These are phyloP conservation scores for Apodemia hepburni DNA, from an alignment of 2,888 invertebrate species.

Conservation along the genomic window DNA sequence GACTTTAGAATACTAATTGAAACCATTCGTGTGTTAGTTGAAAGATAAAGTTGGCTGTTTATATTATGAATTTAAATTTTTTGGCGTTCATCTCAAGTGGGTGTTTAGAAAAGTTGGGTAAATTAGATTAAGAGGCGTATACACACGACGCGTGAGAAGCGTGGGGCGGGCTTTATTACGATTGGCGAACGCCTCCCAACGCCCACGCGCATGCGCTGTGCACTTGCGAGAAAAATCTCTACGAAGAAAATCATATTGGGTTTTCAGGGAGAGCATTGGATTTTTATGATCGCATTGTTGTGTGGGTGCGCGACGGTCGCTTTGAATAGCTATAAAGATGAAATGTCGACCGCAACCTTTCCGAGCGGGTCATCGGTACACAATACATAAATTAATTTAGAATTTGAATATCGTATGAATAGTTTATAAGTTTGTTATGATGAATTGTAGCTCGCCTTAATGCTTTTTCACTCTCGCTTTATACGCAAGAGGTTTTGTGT, in stretches of 20 bases:
- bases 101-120: slow-evolving; percentile 39
- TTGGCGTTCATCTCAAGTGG: slow-evolving; percentile 33
- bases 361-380: neutral
- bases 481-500: too few species aligned
- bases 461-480: too few species aligned
- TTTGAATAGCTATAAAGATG: neutral
- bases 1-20: slow-evolving; percentile 9
- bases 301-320: slow-evolving; percentile 53
- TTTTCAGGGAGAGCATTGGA: slow-evolving; percentile 42
- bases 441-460: too few species aligned
- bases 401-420: too few species aligned
- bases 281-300: slow-evolving; percentile 52
- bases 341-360: neutral
- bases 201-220: slow-evolving; percentile 69
- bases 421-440: too few species aligned
- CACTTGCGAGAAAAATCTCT: slow-evolving; percentile 63
- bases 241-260: slow-evolving; percentile 51
- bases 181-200: slow-evolving; percentile 80
- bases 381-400: too few species aligned
- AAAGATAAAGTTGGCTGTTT: slow-evolving; percentile 25
- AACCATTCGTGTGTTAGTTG: slow-evolving; percentile 20
- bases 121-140: slow-evolving; percentile 45
- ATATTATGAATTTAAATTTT: slow-evolving; percentile 25
- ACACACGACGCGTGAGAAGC: slow-evolving; percentile 47
- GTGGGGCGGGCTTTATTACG: slow-evolving; percentile 66